Evolutionary conservation across 2,113 vertebrate species (phyloP), one percentile per base, ranked within the genome.

Genomic region (Thermophis baileyi): DNA sequence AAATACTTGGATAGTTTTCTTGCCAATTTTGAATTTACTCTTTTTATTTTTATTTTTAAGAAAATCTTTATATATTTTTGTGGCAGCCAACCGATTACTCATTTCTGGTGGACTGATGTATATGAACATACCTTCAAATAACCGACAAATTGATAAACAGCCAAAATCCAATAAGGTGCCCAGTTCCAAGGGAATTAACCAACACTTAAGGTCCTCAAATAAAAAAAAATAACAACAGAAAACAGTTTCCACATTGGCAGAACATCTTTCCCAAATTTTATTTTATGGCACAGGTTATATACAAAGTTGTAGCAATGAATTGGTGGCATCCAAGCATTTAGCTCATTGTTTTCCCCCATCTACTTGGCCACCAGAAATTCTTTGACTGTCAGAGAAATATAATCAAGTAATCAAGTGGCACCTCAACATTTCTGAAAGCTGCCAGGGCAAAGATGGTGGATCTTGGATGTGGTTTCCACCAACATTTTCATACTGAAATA

Each of bases 1-100:
- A 50, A 69, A 51, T 50, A 35, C 91, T 89, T 93, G 95, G 94
- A 88, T 87, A 93, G 90, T 92, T 96, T 91, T 95, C 54, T 94
- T 94, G 95, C 91, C 94, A 96, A 85, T 94, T 96, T 87, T 88
- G 1, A 24, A 30, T 47, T 92, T 91, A 46, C 6, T 85, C 30
- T 87, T 49, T 63, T 89, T 6, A 0, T 69, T 90, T 53, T 3
- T 50, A 92, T 40, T 40, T 89, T 87, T 89, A 88, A 94, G 51
- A 22, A 95, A 93, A 93, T 92, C 24, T 0, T 0, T 87, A 92
- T 63, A 93, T 93, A 92, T 69, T 49, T 69, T 91, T 35, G 51
- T 35, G 86, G 90, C 93, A 94, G 94, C 35, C 93, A 93, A 94
- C 24, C 92, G 40, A 92, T 95, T 95, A 89, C 91, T 57, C 91